These are phyloP conservation scores for Myotis lucifugus DNA, from an alignment of 2,113 vertebrate species.

Conservation along the genomic window DNA sequence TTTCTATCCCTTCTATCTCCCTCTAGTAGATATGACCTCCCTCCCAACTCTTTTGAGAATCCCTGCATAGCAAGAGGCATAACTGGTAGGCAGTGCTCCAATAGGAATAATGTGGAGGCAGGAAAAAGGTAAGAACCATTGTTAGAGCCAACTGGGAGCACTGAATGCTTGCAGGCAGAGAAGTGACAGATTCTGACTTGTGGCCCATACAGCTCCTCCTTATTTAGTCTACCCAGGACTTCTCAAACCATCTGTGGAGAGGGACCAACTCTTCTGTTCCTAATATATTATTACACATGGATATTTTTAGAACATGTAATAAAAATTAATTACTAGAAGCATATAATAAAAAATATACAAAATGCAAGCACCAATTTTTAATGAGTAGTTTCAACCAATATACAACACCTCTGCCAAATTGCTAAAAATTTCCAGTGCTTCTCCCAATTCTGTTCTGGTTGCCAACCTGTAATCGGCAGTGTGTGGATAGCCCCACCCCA, in stretches of 20 bases:
- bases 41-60: background rate
- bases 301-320: conserved; percentile 2
- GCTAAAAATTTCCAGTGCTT: background rate
- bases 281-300: background rate
- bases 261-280: background rate
- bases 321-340: background rate
- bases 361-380: background rate
- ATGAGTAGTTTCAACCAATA: background rate
- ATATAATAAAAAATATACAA: background rate
- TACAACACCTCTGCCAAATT: background rate
- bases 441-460: background rate
- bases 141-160: background rate
- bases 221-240: background rate
- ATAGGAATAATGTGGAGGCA: background rate
- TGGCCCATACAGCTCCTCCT: background rate
- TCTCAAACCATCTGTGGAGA: background rate
- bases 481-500: rapidly evolving
- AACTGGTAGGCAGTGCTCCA: background rate
- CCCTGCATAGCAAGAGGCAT: background rate
- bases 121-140: background rate
- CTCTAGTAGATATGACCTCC: background rate
- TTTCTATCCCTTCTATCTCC: background rate
- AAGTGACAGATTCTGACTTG: background rate
- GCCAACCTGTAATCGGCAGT: background rate
- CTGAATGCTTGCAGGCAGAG: background rate